phyloP scores from a whole-genome alignment of 2,888 invertebrate genomes.

The Dolichomitus sp. region DNA sequence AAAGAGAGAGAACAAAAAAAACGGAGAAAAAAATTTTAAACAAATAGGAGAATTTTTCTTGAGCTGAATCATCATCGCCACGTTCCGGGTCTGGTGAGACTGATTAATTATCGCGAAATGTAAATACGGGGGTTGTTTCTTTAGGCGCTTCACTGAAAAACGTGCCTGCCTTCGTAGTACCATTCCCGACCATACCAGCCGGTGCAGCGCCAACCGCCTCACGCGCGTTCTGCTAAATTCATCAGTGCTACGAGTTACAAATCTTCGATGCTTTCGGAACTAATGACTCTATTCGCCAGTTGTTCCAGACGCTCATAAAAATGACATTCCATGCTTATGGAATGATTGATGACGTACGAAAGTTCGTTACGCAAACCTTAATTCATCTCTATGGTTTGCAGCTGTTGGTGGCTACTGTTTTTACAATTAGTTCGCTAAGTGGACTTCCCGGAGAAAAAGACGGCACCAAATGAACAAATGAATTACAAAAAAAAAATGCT shows the following conservation, averaged over 20 bases:
- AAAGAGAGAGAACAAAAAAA: conserved; percentile 37
- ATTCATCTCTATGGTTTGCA: conserved; percentile 27
- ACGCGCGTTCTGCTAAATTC: conserved; percentile 71
- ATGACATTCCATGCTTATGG: conserved; percentile 33
- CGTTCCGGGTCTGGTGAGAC: conserved; percentile 56
- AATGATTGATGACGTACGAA: conserved; percentile 71
- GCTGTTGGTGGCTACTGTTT: conserved; percentile 43
- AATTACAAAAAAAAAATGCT: conserved; percentile 33
- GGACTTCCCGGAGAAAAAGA: not conserved
- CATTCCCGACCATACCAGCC: conserved; percentile 18
- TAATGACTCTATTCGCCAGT: conserved; percentile 72
- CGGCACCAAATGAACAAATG: not conserved
- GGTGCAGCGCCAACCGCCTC: conserved; percentile 9
- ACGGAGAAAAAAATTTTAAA: conserved; percentile 59
- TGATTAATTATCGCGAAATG: conserved; percentile 79
- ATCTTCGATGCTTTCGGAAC: conserved; percentile 54
- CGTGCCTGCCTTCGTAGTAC: conserved; percentile 50
- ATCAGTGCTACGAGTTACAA: conserved; percentile 68
- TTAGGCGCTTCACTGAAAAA: conserved; percentile 76
- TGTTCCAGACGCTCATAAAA: conserved; percentile 41
- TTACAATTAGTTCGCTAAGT: conserved; percentile 20
- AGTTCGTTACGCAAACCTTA: conserved; percentile 65
- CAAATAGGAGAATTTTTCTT: conserved; percentile 71
- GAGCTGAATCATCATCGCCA: conserved; percentile 62
- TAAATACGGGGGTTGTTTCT: conserved; percentile 76